A percentile compares a stretch with the other conserved stretches of the same genome.
Conservation (phyloP, 2,113 vertebrate genomes). For the Oncorhynchus tshawytscha region DNA sequence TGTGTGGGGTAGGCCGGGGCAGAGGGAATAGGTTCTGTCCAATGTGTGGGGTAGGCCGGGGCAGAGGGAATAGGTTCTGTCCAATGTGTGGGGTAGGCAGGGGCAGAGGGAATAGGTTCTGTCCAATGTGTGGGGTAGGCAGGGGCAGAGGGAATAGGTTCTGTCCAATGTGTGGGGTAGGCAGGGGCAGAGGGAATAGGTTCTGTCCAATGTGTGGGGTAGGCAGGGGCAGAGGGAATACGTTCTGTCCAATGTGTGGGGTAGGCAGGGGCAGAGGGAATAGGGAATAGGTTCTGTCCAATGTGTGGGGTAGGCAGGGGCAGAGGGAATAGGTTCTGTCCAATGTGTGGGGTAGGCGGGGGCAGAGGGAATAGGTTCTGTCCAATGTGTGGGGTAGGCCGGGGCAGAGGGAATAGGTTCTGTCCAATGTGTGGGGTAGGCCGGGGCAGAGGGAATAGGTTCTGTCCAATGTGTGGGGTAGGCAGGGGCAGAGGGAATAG, state of each 20-base stretch:
- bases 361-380: constrained; percentile 26
- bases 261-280: constrained; percentile 20
- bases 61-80: constrained; percentile 26
- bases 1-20: too few species aligned
- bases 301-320: too few species aligned
- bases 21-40: constrained; percentile 27
- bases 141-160: constrained; percentile 26
- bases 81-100: too few species aligned
- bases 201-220: too few species aligned
- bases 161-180: too few species aligned
- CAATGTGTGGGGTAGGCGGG: too few species aligned
- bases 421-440: too few species aligned
- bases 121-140: too few species aligned
- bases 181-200: constrained; percentile 26
- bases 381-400: too few species aligned
- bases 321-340: constrained; percentile 26
- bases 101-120: constrained; percentile 26
- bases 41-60: too few species aligned
- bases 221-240: constrained; percentile 25
- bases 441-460: constrained; percentile 25
- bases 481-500: constrained; percentile 25
- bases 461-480: too few species aligned
- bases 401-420: constrained; percentile 26
- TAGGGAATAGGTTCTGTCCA: constrained; percentile 28
- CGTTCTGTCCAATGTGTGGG: too few species aligned